Base-by-base conservation (phyloP, 2,113 vertebrate species). In the Canis aureus region DNA sequence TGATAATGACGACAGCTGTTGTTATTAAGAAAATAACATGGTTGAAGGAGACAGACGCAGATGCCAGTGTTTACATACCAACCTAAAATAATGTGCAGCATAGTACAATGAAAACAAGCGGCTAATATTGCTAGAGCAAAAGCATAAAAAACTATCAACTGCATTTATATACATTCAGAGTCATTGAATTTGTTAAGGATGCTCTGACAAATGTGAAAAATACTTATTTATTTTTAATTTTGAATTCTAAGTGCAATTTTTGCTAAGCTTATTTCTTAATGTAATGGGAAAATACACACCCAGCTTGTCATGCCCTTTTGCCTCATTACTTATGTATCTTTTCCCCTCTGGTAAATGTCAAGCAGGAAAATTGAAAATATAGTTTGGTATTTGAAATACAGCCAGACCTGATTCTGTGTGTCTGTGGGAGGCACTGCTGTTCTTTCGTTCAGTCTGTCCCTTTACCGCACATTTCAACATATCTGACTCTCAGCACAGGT, bases 241-340 rank as follows among this genome's bases (percentile, higher is more conserved):
- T 92, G 32, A 85, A 96, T 94, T 89, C 59, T 19, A 66, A 88
- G 64, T 83, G 94, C 91, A 98, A 90, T 96, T 98, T 95, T 98
- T 94, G 81, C 0, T 0, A 51, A 94, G 84, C 91, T 98, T 97
- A 98, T 96, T 98, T 98, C 98, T 96, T 92, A 89, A 98, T 25
- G 78, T 98, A 97, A 98, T 97, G 86, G 73, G 90, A 92, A 98
- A 98, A 98, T 87, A 97, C 76, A 97, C 29, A 93, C 82, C 81
- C 91, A 89, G 38, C 73, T 97, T 84, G 80, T 90, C 97, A 94
- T 95, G 95, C 84, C 73, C 96, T 98, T 98, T 91, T 98, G 74
- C 92, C 96, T 98, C 95, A 98, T 98, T 98, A 97, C 73, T 98
- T 96, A 60, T 83, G 71, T 93, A 97, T 74, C 76, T 97, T 97